phyloP scores from a whole-genome alignment of 2,888 invertebrate species.

The Plutella xylostella region DNA sequence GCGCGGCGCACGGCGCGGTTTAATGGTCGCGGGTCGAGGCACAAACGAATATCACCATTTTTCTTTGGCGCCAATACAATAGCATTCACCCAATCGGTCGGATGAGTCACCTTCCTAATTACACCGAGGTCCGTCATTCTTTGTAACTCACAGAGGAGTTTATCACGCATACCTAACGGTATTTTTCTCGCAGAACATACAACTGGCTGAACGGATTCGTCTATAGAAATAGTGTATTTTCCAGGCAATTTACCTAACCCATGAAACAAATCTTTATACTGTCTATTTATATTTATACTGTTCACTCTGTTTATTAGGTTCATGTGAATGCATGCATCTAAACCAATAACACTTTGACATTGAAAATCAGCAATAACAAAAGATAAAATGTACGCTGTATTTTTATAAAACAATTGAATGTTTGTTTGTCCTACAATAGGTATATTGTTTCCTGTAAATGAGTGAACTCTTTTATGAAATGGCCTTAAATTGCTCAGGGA shows the following conservation, averaged over 20 bases:
- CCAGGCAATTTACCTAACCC: conserved; percentile 14
- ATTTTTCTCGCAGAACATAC: conserved; percentile 11
- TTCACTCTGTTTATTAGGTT: conserved; percentile 9
- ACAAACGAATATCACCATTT: conserved; percentile 13
- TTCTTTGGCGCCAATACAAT: conserved; percentile 17
- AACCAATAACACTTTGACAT: conserved; percentile 13
- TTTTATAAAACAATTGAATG: conserved; percentile 10
- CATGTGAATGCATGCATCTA: conserved; percentile 5
- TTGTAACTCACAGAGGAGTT: conserved; percentile 4
- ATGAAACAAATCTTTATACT: conserved; percentile 12
- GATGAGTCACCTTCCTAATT: conserved; percentile 17
- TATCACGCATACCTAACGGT: conserved; percentile 9
- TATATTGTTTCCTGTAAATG: conserved; percentile 12
- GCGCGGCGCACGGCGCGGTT: conserved; percentile 17
- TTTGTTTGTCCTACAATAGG: conserved; percentile 6
- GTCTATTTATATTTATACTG: neutral
- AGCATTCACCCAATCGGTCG: conserved; percentile 18
- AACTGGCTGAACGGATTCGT: conserved; percentile 2
- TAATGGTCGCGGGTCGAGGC: conserved; percentile 16
- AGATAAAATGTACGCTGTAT: conserved; percentile 4
- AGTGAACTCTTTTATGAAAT: conserved; percentile 8
- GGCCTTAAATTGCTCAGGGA: neutral
- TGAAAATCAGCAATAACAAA: conserved; percentile 7
- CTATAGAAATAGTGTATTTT: conserved; percentile 8
- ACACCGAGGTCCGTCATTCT: conserved; percentile 15